Conservation (phyloP, 2,797 vertebrate genomes). For the Geotrypetes seraphini region DNA sequence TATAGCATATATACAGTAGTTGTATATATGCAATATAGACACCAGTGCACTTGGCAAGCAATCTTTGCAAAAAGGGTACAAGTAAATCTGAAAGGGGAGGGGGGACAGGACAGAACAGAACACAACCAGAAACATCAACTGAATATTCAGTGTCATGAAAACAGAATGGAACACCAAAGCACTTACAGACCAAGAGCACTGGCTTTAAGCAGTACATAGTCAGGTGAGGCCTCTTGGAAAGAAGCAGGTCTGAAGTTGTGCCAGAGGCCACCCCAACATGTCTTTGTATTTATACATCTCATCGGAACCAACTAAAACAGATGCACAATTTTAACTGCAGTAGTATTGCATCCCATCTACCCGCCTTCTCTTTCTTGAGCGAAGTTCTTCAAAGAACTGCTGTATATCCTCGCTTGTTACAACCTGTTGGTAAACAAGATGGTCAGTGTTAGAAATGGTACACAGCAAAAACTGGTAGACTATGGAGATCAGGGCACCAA, state of each 20-base stretch:
- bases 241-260: too few relatives aligned
- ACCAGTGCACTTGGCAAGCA: too few relatives aligned
- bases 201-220: neutral
- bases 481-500: too few relatives aligned
- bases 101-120: too few relatives aligned
- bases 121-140: too few relatives aligned
- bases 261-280: neutral
- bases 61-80: too few relatives aligned
- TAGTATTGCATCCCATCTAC: slow-evolving; percentile 64
- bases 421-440: slow-evolving; percentile 52
- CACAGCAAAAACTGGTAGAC: too few relatives aligned
- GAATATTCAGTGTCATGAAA: too few relatives aligned
- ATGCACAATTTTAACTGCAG: slow-evolving; percentile 47
- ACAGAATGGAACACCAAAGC: neutral
- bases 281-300: slow-evolving; percentile 17
- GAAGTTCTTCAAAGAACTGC: slow-evolving; percentile 68
- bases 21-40: too few relatives aligned
- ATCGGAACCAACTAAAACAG: neutral
- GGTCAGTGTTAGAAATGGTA: too few relatives aligned
- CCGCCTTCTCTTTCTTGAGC: slow-evolving; percentile 59
- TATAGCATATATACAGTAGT: too few relatives aligned
- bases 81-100: too few relatives aligned
- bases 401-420: slow-evolving; percentile 69
- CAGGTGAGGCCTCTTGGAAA: slow-evolving; percentile 2
- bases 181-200: slow-evolving; percentile 7